Base-by-base conservation (phyloP, 2,888 invertebrate genomes). In the Tanaodytes sp. region DNA sequence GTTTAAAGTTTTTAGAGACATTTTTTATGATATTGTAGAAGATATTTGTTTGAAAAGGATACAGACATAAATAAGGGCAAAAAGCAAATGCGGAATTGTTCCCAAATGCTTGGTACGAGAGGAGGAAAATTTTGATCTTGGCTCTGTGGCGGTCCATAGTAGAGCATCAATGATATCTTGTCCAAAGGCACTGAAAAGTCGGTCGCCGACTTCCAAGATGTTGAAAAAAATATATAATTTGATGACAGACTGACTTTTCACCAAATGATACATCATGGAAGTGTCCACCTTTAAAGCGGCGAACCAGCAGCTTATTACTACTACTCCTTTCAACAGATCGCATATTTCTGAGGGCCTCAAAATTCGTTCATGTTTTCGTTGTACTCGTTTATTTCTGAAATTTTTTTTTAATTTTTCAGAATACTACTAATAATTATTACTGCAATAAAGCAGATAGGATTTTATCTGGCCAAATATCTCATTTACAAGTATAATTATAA, bases 221-320 rank as follows among this genome's bases (percentile, higher is more conserved):
- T 99, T 99, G 86, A 96, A 99, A 87, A 99, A 98, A 83, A 99
- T 97, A 83, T 99, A 99, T 74, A 99, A 87, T 83, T 99, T 99
- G 86, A 99, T 98, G 71, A 98, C 97, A 74, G 98, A 97, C 83
- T 99, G 99, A 79, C 97, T 97, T 84, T 96, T 96, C 42, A 96
- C 94, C 78, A 98, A 88, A 85, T 99, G 98, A 86, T 99, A 99
- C 88, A 98, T 92, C 89, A 98, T 95, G 76, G 97, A 98, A 36
- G 97, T 97, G 84, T 99, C 99, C 72, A 99, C 92, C 79, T 94
- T 93, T 80, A 94, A 92, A 89, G 98, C 94, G 62, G 93, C 85
- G 77, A 92, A 89, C 81, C 93, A 93, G 79, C 95, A 93, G 31
- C 92, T 86, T 72, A 97, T 86, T 80, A 98, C 89, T 69, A 97